Conservation (phyloP, 2,888 invertebrate genomes). For the Apotomis betuletana region DNA sequence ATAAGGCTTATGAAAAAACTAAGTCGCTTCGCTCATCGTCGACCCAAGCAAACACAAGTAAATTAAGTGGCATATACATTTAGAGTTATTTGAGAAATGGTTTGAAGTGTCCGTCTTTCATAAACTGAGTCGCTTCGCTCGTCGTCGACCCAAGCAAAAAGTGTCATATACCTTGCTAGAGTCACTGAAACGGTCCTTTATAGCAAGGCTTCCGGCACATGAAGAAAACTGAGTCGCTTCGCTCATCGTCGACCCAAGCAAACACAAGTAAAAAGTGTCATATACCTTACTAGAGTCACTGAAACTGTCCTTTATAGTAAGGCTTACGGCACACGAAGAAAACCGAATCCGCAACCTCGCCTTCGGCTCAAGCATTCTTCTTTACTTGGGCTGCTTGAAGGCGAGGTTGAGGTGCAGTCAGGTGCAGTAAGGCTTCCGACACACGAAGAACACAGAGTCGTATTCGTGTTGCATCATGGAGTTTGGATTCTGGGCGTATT, state of each 20-base stretch:
- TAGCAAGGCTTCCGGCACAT: slow-evolving; percentile 90
- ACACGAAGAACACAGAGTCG: slow-evolving; percentile 96
- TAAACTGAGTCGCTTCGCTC: slow-evolving; percentile 87
- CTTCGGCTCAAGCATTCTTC: no score
- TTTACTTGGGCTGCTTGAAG: no score
- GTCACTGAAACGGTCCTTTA: no score
- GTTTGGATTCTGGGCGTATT: slow-evolving; percentile 95
- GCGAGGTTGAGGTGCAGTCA: slow-evolving; percentile 2
- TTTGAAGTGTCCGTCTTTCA: no score
- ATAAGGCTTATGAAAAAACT: slow-evolving; percentile 87
- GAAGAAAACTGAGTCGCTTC: slow-evolving; percentile 91
- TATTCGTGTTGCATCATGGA: slow-evolving; percentile 98
- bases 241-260: no score
- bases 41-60: no score
- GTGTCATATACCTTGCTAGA: no score
- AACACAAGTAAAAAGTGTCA: no score
- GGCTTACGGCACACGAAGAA: slow-evolving; percentile 96
- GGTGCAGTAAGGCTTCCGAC: slow-evolving; percentile 86
- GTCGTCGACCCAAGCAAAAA: no score
- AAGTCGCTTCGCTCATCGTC: slow-evolving; percentile 80
- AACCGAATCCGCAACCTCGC: slow-evolving; percentile 85
- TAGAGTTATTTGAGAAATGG: no score
- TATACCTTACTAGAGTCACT: no score
- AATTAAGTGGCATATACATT: no score
- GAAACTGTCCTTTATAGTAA: background rate